phyloP scores from a whole-genome alignment of 2,888 invertebrate genomes.

The Caenorhabditis sp. region DNA sequence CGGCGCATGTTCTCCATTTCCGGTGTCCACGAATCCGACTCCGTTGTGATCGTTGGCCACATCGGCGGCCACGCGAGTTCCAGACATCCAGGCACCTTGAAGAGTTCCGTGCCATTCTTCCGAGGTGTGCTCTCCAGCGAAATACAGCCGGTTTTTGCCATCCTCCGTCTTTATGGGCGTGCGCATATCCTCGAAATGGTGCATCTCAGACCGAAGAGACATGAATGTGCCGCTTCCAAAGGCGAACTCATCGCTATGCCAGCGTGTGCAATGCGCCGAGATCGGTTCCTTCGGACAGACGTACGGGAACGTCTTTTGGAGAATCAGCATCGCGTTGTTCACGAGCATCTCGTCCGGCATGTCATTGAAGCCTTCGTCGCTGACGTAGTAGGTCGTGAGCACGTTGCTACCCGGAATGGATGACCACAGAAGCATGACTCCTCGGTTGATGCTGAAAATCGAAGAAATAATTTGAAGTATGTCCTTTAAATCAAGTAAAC shows the following conservation, averaged over 20 bases:
- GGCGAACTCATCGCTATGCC: conserved; percentile 30
- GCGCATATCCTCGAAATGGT: conserved; percentile 14
- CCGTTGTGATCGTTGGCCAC: conserved; percentile 92
- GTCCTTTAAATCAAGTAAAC: too few relatives aligned
- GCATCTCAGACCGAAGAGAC: conserved; percentile 21
- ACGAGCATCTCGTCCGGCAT: conserved; percentile 8
- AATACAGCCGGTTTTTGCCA: conserved; percentile 80
- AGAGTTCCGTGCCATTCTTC: conserved; percentile 95
- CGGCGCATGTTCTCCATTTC: too few relatives aligned
- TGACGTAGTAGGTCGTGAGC: conserved; percentile 23
- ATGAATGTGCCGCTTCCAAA: conserved; percentile 28
- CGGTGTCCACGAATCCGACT: conserved; percentile 2
- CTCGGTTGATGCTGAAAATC: conserved; percentile 42
- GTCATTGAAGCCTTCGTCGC: neutral
- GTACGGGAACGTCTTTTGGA: conserved; percentile 15
- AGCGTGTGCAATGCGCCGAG: neutral
- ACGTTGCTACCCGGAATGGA: conserved; percentile 15
- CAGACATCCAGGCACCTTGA: conserved; percentile 88
- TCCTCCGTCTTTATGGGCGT: conserved; percentile 11
- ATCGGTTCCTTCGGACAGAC: neutral
- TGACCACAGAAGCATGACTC: conserved; percentile 19
- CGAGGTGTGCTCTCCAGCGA: conserved; percentile 96
- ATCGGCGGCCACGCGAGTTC: conserved; percentile 93
- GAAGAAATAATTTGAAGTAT: too few relatives aligned
- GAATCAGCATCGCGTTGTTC: conserved; percentile 8